These are phyloP conservation scores for Eucidaris tribuloides DNA, from an alignment of 35 echinoderm and acorn worm species.

Conservation along the genomic window DNA sequence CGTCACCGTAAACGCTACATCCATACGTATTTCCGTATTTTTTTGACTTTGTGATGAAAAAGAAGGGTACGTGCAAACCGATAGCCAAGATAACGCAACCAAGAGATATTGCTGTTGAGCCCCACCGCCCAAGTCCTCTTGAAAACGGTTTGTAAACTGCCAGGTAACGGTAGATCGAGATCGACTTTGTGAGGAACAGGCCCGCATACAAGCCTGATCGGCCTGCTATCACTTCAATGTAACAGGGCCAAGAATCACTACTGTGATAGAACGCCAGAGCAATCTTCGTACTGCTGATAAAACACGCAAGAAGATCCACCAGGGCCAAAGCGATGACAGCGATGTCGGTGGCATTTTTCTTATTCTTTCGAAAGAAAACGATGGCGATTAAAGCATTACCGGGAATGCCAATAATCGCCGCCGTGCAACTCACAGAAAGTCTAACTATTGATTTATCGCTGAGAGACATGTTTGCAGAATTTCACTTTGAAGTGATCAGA, in stretches of 20 bases:
- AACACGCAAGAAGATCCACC: not conserved
- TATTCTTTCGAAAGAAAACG: not conserved
- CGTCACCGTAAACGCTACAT: not conserved
- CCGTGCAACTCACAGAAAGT: not conserved
- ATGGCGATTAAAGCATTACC: not conserved
- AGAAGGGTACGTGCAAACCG: conserved; percentile 3
- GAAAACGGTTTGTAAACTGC: not conserved
- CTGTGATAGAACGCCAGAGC: not conserved
- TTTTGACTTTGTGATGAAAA: conserved; percentile 11
- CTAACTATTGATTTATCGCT: not conserved
- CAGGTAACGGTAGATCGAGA: not conserved
- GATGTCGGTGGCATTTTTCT: conserved; percentile 2
- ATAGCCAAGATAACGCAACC: not conserved
- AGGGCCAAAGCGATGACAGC: conserved; percentile 13
- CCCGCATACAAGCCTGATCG: not conserved
- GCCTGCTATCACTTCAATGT: not conserved
- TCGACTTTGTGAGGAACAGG: not conserved
- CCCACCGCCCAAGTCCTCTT: not conserved
- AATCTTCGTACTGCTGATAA: conserved; percentile 3
- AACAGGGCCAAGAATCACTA: conserved; percentile 3
- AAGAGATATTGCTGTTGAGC: not conserved
- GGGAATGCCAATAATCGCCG: not conserved
- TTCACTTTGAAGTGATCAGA: no score
- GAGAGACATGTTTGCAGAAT: not conserved
- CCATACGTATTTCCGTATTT: not conserved